Evolutionary conservation across 2,113 vertebrate species (phyloP), one percentile per base, ranked within the genome.

Genomic region (Poeciliopsis occidentalis): DNA sequence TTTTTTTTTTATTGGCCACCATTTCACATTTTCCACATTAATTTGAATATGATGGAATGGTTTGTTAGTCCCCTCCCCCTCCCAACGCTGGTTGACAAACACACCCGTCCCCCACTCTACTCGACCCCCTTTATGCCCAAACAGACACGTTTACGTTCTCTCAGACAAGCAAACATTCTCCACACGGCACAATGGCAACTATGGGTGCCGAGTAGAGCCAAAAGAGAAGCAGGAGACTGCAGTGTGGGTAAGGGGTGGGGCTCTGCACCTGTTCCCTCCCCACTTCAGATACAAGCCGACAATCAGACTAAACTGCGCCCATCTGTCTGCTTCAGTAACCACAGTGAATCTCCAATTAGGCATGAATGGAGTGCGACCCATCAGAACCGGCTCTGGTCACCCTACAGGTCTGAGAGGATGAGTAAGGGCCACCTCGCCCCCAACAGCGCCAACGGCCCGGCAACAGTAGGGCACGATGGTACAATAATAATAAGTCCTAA

Each of bases 1-100:
- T 26, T 90, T 93, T 90, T 90, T 93, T 90, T 98, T 99, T 98
- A 98, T 97, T 97, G 96, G 96, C 96, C 96, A 96, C 96, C 95
- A 95, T 93, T 95, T 92, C 73, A 87, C 44, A 64, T 92, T 80
- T 85, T 93, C 95, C 94, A 94, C 89, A 87, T 91, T 88, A 92
- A 94, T 90, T 93, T 96, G 89, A 91, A 84, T 91, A 90, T 93
- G 95, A 95, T 88, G 91, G 96, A 96, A 97, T 93, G 96, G 94
- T 94, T 91, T 62, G 85, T 86, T 65, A 79, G 76, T 66, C 60
- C 69, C 66, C 67, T 80, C 51, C 81, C 83, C 76, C 63, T 84
- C 37, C 83, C 76, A 74, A 77, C 22, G 2, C 71, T 83, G 87
- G 74, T 85, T 71, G 75, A 81, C 77, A 83, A 81, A 89, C 71